Percentiles rank a stretch among this genome's conserved stretches.
Conservation (phyloP, 2,797 vertebrate genomes). For the Urosaurus nigricauda region DNA sequence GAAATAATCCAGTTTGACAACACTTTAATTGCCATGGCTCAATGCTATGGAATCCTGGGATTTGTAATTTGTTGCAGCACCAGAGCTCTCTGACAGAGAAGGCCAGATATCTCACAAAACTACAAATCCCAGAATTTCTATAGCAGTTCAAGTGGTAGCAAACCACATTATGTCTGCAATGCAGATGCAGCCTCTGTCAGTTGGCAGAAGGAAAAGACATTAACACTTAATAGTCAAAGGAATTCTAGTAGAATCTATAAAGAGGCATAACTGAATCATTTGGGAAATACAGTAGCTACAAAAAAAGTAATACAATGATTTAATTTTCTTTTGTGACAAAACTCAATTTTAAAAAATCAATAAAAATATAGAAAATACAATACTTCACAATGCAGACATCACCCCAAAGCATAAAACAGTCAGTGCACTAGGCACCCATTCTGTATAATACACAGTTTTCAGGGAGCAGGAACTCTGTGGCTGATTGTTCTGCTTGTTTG, state of each 20-base stretch:
- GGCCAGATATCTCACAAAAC: no score
- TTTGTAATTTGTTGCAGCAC: no score
- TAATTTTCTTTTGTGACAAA: slow-evolving; percentile 45
- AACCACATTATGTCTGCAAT: no score
- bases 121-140: no score
- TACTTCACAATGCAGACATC: neutral
- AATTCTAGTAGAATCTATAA: slow-evolving; percentile 9
- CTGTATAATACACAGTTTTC: neutral
- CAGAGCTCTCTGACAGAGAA: no score
- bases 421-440: neutral
- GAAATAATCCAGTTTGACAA: no score
- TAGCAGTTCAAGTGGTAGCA: no score
- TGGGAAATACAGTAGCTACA: slow-evolving; percentile 13
- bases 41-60: no score
- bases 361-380: neutral
- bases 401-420: slow-evolving; percentile 17
- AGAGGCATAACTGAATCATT: slow-evolving; percentile 18
- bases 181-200: no score
- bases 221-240: neutral
- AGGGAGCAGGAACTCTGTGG: neutral
- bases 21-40: no score
- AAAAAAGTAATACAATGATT: slow-evolving; percentile 30
- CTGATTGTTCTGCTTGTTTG: neutral
- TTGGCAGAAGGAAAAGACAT: neutral
- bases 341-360: neutral